phyloP scores from a whole-genome alignment of 1,140 invertebrate species.

The Whitmania pigra region DNA sequence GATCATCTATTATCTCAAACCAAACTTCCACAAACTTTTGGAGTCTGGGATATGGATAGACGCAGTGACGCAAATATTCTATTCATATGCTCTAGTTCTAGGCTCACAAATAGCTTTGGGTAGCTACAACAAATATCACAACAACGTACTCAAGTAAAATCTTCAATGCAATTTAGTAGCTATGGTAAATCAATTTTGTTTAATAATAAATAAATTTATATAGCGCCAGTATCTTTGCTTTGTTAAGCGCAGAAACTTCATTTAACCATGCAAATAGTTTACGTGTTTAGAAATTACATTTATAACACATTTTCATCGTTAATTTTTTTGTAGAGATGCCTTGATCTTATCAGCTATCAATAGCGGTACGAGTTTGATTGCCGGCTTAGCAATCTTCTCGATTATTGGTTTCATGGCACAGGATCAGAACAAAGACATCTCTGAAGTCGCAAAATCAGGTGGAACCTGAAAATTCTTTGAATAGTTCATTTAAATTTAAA shows the following conservation, averaged over 20 bases:
- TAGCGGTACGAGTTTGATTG: slow-evolving; percentile 27
- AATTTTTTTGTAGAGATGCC: slow-evolving; percentile 23
- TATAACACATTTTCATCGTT: neutral
- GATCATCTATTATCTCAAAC: slow-evolving; percentile 43
- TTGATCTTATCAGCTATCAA: slow-evolving; percentile 26
- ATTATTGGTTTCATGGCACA: slow-evolving; percentile 42
- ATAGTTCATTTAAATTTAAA: too few relatives aligned
- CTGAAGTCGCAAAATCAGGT: slow-evolving; percentile 47
- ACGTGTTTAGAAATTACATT: too few relatives aligned
- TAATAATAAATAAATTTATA: too few relatives aligned
- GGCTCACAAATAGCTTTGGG: slow-evolving; percentile 63
- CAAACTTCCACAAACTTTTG: slow-evolving; percentile 33
- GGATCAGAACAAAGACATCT: slow-evolving; percentile 33
- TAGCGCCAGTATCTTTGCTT: too few relatives aligned
- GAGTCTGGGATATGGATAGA: slow-evolving; percentile 55
- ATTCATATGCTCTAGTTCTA: slow-evolving; percentile 60
- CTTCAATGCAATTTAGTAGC: neutral
- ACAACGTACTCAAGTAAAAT: slow-evolving; percentile 63
- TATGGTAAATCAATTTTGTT: too few relatives aligned
- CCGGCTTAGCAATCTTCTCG: slow-evolving; percentile 53
- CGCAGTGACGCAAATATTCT: slow-evolving; percentile 63
- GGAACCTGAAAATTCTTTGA: slow-evolving; percentile 47
- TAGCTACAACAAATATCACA: slow-evolving; percentile 63
- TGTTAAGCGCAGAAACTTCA: too few relatives aligned
- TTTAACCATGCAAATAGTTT: too few relatives aligned